Percentiles rank a stretch among this genome's conserved stretches.
phyloP scores from a whole-genome alignment of 2,113 vertebrate species.

The Elephas maximus region DNA sequence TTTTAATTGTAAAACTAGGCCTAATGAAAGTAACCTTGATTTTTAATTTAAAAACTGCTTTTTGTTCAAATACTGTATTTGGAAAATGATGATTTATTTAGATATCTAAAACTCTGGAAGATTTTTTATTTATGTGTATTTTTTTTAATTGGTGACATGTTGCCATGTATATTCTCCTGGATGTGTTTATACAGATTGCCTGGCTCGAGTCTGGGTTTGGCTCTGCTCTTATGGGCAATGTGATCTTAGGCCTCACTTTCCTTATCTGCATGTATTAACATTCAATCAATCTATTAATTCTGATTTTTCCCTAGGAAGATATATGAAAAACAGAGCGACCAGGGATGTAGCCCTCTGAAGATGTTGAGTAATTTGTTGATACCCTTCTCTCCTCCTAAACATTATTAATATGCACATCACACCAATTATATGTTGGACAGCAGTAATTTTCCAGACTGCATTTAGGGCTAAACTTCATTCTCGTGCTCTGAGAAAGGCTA shows the following conservation, averaged over 20 bases:
- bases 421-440: background rate
- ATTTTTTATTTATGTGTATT: background rate
- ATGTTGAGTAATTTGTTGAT: background rate
- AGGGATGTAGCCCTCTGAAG: background rate
- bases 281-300: background rate
- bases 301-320: background rate
- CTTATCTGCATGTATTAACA: background rate
- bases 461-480: background rate
- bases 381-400: background rate
- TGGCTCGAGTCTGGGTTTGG: background rate
- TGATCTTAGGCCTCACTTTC: background rate
- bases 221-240: background rate
- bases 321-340: background rate
- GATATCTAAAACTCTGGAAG: background rate
- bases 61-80: constrained; percentile 13
- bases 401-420: background rate
- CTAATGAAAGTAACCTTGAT: background rate
- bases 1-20: background rate
- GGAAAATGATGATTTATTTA: constrained; percentile 11
- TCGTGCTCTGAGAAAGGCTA: background rate
- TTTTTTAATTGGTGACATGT: constrained; percentile 10
- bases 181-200: background rate
- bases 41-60: background rate
- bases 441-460: background rate
- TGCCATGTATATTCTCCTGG: background rate